Conservation (phyloP, 1,140 invertebrate genomes). For the Aphidius gifuensis region DNA sequence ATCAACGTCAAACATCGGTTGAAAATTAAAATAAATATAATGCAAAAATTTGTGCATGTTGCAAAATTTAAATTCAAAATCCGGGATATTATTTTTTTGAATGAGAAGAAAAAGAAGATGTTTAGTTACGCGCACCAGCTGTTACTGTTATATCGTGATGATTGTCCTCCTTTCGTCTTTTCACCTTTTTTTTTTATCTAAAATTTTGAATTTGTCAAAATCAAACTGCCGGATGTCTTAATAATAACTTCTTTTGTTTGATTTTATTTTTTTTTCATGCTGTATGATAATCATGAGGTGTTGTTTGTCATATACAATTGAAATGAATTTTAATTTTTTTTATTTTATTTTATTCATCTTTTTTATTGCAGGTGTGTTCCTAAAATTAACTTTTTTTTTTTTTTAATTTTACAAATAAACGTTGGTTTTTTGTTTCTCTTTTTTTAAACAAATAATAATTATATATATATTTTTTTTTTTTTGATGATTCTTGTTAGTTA, state of each 20-base stretch:
- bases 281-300: background rate
- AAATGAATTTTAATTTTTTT: no score
- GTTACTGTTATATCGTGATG: constrained; percentile 39
- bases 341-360: no score
- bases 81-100: background rate
- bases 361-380: no score
- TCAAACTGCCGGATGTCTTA: background rate
- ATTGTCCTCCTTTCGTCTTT: constrained; percentile 27
- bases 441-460: no score
- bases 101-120: constrained; percentile 33
- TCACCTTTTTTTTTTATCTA: constrained; percentile 7
- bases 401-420: no score
- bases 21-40: no score
- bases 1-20: no score
- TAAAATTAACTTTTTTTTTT: no score
- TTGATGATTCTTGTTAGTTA: no score
- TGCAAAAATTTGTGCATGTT: background rate
- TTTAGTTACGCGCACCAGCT: constrained; percentile 51
- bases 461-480: no score
- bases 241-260: background rate
- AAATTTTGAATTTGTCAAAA: constrained; percentile 11
- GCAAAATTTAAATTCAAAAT: background rate
- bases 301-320: no score
- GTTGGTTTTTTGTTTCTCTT: no score
- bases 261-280: constrained; percentile 5